Evolutionary conservation across 1,140 invertebrate genomes (phyloP), one percentile per base, ranked within the genome.

Genomic region (Euura lappo): DNA sequence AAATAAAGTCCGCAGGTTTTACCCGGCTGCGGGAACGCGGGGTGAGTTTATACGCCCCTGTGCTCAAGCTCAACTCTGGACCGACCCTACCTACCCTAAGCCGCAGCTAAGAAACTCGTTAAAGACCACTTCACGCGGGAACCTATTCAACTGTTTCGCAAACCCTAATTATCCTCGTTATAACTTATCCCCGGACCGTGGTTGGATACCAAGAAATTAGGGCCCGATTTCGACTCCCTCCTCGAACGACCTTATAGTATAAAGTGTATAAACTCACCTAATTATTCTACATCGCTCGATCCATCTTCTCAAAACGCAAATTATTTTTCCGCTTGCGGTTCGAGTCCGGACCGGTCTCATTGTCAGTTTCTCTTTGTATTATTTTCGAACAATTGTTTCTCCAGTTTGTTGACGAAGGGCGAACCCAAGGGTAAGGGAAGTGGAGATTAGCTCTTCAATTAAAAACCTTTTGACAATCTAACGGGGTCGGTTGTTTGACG

Each of bases 151-250:
- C 10, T 28, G 6, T 47, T 65, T 64, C 43, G 72, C 60, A 28
- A 72, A 72, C 69, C 65, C 76, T 75, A 76, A 76, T 77, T 77
- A 74, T 69, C 45, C 72, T 76, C 74, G 76, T 76, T 74, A 77
- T 71, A 77, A 77, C 46, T 76, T 72, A 70, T 70, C 69, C 69
- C 44, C 45, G 69, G 6, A 44, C n/a, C 28, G 67, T 45, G 51
- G 51, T 60, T 8, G 51, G 13, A 60, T 60, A 60, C 51, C 8
- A 60, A 60, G 51, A 60, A 60, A 60, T 60, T 60, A 60, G 51
- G 51, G 51, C 51, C 51, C 51, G 8, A n/a, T 60, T 60, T 60
- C 13, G 28, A 28, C 6, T 60, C 51, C 3, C 13, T 28, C 28
- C 51, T 60, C 13, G 13, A 60, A 60, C 13, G 51, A n/a, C 51